Evolutionary conservation across 1,140 invertebrate genomes (phyloP).

Genomic region (Pseudomyrmex concolor): DNA sequence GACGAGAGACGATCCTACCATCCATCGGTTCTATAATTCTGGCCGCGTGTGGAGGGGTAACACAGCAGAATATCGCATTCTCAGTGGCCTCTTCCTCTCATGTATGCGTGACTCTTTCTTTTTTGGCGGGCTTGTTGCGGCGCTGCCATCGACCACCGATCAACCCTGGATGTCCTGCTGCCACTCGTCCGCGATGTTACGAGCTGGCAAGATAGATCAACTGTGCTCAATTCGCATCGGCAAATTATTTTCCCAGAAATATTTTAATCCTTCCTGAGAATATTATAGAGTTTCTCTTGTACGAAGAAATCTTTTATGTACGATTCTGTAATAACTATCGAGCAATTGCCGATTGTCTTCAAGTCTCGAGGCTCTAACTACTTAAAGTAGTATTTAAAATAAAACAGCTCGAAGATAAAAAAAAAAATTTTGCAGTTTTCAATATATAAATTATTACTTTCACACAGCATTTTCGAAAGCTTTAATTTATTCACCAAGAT

Average conservation of each 20-base stretch:
- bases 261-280: neutral
- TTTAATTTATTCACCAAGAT: slow-evolving; percentile 3
- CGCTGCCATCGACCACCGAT: slow-evolving; percentile 77
- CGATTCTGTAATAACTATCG: neutral
- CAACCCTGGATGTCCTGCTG: slow-evolving; percentile 50
- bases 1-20: slow-evolving; percentile 70
- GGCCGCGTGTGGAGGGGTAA: slow-evolving; percentile 29
- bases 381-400: too few relatives aligned
- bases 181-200: slow-evolving; percentile 28
- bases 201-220: neutral
- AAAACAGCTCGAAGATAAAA: too few relatives aligned
- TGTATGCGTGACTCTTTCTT: slow-evolving; percentile 53
- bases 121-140: slow-evolving; percentile 81
- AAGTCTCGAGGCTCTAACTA: neutral
- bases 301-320: neutral
- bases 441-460: too few relatives aligned
- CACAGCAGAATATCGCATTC: slow-evolving; percentile 69
- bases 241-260: neutral
- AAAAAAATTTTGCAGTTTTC: too few relatives aligned
- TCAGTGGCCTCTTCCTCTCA: slow-evolving; percentile 43
- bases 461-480: neutral
- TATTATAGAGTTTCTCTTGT: neutral
- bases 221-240: neutral
- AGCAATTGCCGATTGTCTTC: too few relatives aligned
- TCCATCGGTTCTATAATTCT: slow-evolving; percentile 71